phyloP scores from a whole-genome alignment of 2,797 vertebrate species.

The Varecia variegata region DNA sequence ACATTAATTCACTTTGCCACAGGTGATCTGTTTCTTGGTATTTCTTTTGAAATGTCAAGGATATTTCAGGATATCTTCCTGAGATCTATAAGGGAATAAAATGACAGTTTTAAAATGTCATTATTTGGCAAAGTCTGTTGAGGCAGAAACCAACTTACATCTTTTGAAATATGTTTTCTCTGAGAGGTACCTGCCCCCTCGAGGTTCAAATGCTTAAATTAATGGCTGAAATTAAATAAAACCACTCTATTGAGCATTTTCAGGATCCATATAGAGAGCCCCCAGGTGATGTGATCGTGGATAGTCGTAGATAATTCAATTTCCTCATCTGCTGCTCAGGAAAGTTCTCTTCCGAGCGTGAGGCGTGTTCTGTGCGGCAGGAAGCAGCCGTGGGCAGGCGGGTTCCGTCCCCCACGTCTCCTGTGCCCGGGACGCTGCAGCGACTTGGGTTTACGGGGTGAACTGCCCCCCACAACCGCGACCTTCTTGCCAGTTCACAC shows the following conservation, averaged over 20 bases:
- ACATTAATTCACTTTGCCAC: not conserved
- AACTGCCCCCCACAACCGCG: fast-evolving
- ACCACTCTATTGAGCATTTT: not conserved
- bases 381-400: not conserved
- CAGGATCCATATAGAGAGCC: too few species aligned
- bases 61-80: not conserved
- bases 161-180: not conserved
- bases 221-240: not conserved
- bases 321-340: not conserved
- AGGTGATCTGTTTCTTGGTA: not conserved
- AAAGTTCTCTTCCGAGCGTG: too few species aligned
- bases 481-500: not conserved
- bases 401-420: not conserved
- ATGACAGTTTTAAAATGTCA: not conserved
- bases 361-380: not conserved
- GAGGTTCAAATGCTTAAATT: not conserved
- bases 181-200: not conserved
- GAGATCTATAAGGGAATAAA: not conserved
- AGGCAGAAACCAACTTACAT: not conserved
- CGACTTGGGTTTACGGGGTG: not conserved
- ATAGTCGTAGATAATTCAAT: too few species aligned
- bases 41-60: not conserved
- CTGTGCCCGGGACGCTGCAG: not conserved
- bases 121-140: not conserved
- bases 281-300: not conserved